Base-by-base conservation (phyloP, 1,140 invertebrate genomes). In the Heliconius melpomene region DNA sequence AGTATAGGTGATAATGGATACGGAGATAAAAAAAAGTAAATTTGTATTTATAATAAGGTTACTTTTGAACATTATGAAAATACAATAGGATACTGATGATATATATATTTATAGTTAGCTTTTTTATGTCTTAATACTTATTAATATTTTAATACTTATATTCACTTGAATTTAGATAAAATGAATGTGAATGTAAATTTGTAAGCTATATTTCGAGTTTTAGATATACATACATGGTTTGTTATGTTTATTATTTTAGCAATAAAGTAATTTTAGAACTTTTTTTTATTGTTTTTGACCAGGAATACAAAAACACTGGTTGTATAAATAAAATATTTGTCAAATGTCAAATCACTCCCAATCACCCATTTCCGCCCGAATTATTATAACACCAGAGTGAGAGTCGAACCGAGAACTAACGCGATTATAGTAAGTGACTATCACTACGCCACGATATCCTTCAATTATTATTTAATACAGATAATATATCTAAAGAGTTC, bases 111-210 rank as follows among this genome's bases (percentile, higher is more conserved):
- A 3, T 23, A 52, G 7, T 20, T 57, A 26, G 23, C 29, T 29
- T 66, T 26, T 16, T 26, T 40, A 6, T 46, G 40, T 46, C 2
- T 29, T 26, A 26, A 26, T 36, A 36, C 32, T 36, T 32, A 32
- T 32, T 32, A 32, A 32, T 32, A 32, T 32, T 32, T 32, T 32
- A 32, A 32, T 32, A 32, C 32, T 32, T 32, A 32, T 7, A 32
- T 32, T 32, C 3, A 29, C 7, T 6, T 66, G 26, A 71, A 26
- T 32, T 66, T 13, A 66, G 36, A 72, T 36, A 72, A 36, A 71
- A 36, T 32, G 16, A 0, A 23, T 13, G 95, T 87, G 1, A 97
- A 73, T 9, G 71, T 72, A 72, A 72, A 72, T 38, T 32, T 60
- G 29, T 75, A 77, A 77, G 76, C 29, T 52, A 77, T 54, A 32